Evolutionary conservation across 2,888 invertebrate species (phyloP), one percentile per base, ranked within the genome.

Genomic region (Phlogophora meticulosa): DNA sequence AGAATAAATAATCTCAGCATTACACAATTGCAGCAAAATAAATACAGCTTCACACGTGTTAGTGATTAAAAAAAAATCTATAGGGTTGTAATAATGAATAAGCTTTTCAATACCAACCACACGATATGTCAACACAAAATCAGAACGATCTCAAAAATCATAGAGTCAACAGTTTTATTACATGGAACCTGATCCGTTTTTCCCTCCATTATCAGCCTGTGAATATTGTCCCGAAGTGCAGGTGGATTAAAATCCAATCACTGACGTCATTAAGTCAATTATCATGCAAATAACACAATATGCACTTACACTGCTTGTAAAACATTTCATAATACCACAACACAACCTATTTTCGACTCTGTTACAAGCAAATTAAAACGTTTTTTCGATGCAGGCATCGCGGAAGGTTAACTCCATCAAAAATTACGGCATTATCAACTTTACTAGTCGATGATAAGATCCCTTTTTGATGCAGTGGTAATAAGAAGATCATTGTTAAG

Each of bases 231-330:
- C 52, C 32, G 48, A 40, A 36, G 46, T 48, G 55, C 58, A 64
- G 46, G 43, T 58, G 56, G 40, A 72, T 76, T 72, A 66, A 78
- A 78, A 66, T 72, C 66, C 78, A 78, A 76, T 78, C 56, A 61
- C 67, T 45, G 62, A 45, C 36, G 53, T 24, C 38, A 72, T 78
- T 58, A 68, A 66, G 48, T 72, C 78, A 78, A 78, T 78, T 78
- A 78, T 72, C 63, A 69, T 69, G 53, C 62, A 72, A 76, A 78
- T 78, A 78, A 75, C 71, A 74, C 78, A 75, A 68, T 71, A 78
- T 75, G 71, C 48, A 56, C 56, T 61, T 53, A 65, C 38, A 43
- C 13, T 34, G 34, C 24, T 43, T 40, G 32, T 57, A 46, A 63
- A 61, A 49, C 17, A 49, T 58, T 55, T 55, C 48, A 40, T 42